A percentile compares a stretch with the other conserved stretches of the same genome.
Conservation (phyloP, 2,888 invertebrate genomes). For the Charanyca ferruginea region DNA sequence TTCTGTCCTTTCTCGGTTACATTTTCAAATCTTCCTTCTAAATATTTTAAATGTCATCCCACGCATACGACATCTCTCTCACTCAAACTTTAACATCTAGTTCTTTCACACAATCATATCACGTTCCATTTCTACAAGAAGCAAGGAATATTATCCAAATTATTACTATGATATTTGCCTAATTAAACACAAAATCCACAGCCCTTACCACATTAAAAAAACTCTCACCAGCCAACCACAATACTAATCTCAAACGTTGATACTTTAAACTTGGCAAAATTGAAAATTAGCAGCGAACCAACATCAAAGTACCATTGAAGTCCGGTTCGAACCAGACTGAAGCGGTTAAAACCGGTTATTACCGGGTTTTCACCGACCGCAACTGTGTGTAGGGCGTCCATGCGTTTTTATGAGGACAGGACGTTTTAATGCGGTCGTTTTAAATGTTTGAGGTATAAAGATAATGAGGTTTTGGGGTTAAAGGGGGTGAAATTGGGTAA, state of each 20-base stretch:
- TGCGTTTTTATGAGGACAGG: constrained; percentile 68
- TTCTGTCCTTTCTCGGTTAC: no score
- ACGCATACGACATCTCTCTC: no score
- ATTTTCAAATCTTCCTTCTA: no score
- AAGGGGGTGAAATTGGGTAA: constrained; percentile 52
- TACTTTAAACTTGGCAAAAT: constrained; percentile 67
- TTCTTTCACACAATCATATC: no score
- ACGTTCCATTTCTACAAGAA: no score
- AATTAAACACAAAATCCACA: background rate
- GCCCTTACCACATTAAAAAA: background rate
- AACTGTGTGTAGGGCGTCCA: constrained; percentile 64
- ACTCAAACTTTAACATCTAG: no score
- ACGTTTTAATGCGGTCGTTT: constrained; percentile 62
- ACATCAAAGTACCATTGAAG: constrained; percentile 74
- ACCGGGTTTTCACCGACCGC: constrained; percentile 73
- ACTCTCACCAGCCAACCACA: constrained; percentile 33
- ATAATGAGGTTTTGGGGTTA: constrained; percentile 55
- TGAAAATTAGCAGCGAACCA: constrained; percentile 62
- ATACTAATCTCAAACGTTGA: constrained; percentile 42
- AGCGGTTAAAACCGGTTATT: constrained; percentile 70
- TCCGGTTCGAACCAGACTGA: constrained; percentile 64
- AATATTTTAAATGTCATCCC: no score
- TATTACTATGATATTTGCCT: background rate
- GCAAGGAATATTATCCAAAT: no score
- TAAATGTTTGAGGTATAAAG: constrained; percentile 63